Percentiles rank a stretch among this genome's conserved stretches.
phyloP scores from a whole-genome alignment of 1,140 invertebrate species.

The Dufourea novaeangliae region DNA sequence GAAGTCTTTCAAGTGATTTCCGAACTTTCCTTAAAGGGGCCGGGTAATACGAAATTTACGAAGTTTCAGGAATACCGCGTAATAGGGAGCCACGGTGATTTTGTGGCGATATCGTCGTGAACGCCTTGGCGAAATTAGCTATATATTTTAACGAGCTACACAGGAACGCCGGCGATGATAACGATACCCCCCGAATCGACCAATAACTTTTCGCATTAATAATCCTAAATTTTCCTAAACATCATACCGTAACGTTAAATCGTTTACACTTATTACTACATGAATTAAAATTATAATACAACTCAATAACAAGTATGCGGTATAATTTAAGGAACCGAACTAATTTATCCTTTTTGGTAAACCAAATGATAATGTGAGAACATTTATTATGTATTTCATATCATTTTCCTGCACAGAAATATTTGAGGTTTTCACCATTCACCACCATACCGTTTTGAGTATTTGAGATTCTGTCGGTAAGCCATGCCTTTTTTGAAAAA shows the following conservation, averaged over 20 bases:
- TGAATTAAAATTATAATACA: no score
- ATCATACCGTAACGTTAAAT: neutral
- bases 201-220: neutral
- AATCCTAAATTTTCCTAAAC: slow-evolving; percentile 12
- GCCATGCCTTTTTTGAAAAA: no score
- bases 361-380: no score
- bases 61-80: slow-evolving; percentile 28
- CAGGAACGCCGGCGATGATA: neutral
- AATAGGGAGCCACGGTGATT: slow-evolving; percentile 26
- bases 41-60: slow-evolving; percentile 31
- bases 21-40: slow-evolving; percentile 43
- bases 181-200: neutral
- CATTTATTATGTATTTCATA: no score
- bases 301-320: no score
- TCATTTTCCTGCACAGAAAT: no score
- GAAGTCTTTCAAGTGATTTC: slow-evolving; percentile 39
- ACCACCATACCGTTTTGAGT: no score
- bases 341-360: no score
- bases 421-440: no score
- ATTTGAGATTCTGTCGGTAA: no score
- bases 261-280: neutral
- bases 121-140: slow-evolving; percentile 10
- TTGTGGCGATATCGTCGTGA: neutral
- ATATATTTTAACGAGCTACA: slow-evolving; percentile 4
- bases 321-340: no score